A percentile compares a stretch with the other conserved stretches of the same genome.
phyloP scores from a whole-genome alignment of 2,888 invertebrate species.

The Philaethria dido region DNA sequence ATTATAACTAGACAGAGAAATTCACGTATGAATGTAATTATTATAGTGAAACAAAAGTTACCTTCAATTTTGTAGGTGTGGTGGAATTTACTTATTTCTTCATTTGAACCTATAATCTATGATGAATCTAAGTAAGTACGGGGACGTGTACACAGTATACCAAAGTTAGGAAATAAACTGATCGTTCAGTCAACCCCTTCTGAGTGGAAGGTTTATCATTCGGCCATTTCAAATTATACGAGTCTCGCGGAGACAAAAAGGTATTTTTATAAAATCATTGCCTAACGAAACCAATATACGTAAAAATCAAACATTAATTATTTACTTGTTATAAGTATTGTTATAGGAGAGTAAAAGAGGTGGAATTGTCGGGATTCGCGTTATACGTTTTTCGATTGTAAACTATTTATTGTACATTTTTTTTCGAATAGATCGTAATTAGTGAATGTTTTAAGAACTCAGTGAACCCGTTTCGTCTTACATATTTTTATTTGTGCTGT shows the following conservation, averaged over 20 bases:
- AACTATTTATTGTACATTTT: slow-evolving; percentile 79
- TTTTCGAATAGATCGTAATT: slow-evolving; percentile 76
- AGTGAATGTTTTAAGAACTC: slow-evolving; percentile 75
- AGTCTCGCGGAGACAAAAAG: slow-evolving; percentile 57
- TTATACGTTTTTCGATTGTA: slow-evolving; percentile 79
- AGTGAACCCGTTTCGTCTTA: slow-evolving; percentile 72
- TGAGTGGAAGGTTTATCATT: slow-evolving; percentile 40
- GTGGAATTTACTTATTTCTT: slow-evolving; percentile 53
- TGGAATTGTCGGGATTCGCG: slow-evolving; percentile 73
- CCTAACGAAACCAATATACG: slow-evolving; percentile 81
- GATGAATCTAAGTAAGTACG: slow-evolving; percentile 56
- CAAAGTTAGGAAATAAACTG: slow-evolving; percentile 81
- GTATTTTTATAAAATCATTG: slow-evolving; percentile 83
- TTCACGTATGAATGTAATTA: slow-evolving; percentile 60
- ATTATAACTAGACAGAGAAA: slow-evolving; percentile 52
- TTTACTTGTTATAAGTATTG: slow-evolving; percentile 73
- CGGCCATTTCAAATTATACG: slow-evolving; percentile 52
- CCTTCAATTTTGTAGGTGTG: slow-evolving; percentile 72
- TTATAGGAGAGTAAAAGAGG: slow-evolving; percentile 62
- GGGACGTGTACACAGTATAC: slow-evolving; percentile 79
- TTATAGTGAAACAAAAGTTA: slow-evolving; percentile 77
- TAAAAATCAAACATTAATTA: slow-evolving; percentile 76
- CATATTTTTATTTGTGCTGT: slow-evolving; percentile 78
- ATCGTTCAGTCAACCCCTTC: slow-evolving; percentile 38
- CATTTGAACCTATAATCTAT: slow-evolving; percentile 62